Base-by-base conservation (phyloP, 1,140 invertebrate species). In the Theocolax elegans region DNA sequence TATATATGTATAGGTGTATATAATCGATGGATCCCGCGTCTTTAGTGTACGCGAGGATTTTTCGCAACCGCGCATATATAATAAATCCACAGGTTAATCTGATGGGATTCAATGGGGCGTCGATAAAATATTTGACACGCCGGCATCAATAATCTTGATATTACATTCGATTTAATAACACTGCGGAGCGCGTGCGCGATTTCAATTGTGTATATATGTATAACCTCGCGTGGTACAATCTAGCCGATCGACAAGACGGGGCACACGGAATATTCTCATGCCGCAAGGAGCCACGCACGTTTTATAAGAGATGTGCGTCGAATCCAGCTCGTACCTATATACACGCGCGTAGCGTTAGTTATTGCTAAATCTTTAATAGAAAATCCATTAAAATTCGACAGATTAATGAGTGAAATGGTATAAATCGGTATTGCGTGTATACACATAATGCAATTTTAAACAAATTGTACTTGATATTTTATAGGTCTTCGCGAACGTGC, bases 81-180 rank as follows among this genome's bases (percentile, higher is more conserved):
- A 65, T 54, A 65, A 65, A 65, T 42, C 53, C 31, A 25, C 23
- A 25, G 19, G 21, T 53, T 64, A 42, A 65, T 65, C 63, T 53
- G 49, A 65, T 65, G 23, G 35, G 63, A 67, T 67, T 67, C 51
- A 58, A 56, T 48, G 38, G 53, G 44, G 42, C 65, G 42, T 67
- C 54, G 65, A 66, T 56, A 56, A 54, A 66, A 66, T 49, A 27
- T 66, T 56, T 56, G 38, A 56, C 19, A 25, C 27, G 68, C 49
- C n/a, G 46, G 66, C 73, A 77, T 72, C 75, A 73, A 75, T 73
- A 77, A 72, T 72, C 73, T 76, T 72, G 56, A 62, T 56, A 46
- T 64, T 21, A 44, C 46, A 48, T 53, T 56, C 25, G 48, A 38
- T 56, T 48, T 71, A 56, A 56, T 63, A 63, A 64, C 35, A 58